phyloP scores from a whole-genome alignment of 2,113 vertebrate genomes.

The Loxodonta africana region DNA sequence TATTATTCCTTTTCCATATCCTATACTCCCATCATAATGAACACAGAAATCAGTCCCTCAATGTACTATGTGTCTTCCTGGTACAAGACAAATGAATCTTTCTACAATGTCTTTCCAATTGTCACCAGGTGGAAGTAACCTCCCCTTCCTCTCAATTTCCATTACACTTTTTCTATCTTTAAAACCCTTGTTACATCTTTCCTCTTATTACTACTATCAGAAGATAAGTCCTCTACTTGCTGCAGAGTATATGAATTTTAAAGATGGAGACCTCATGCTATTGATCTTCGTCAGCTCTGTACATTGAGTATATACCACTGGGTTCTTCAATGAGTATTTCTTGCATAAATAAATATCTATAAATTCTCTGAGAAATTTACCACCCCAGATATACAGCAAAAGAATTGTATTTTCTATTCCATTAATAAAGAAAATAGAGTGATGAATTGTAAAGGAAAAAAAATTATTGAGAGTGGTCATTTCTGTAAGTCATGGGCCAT shows the following conservation, averaged over 20 bases:
- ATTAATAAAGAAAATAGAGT: slow-evolving; percentile 44
- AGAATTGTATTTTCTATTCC: slow-evolving; percentile 29
- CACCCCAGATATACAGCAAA: not conserved
- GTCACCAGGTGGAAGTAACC: not conserved
- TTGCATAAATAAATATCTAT: slow-evolving; percentile 31
- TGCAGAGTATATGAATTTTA: not conserved
- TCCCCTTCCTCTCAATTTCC: slow-evolving; percentile 1
- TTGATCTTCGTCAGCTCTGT: not conserved
- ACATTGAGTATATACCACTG: not conserved
- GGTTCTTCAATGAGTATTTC: not conserved
- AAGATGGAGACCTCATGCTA: not conserved
- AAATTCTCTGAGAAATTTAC: slow-evolving; percentile 20
- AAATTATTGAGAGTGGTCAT: slow-evolving; percentile 64
- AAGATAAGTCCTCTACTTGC: not conserved
- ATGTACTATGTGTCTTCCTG: not conserved
- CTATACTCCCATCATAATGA: not conserved
- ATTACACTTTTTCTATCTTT: not conserved
- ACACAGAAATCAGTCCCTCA: not conserved
- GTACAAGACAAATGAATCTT: slow-evolving; percentile 20
- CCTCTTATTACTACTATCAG: not conserved
- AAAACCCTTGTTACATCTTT: not conserved
- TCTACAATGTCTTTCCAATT: not conserved
- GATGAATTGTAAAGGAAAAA: slow-evolving; percentile 53
- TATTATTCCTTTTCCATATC: not conserved
- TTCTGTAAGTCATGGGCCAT: slow-evolving; percentile 55